These are phyloP conservation scores for Abscondita cerata DNA, from an alignment of 2,888 invertebrate genomes.

Conservation along the genomic window DNA sequence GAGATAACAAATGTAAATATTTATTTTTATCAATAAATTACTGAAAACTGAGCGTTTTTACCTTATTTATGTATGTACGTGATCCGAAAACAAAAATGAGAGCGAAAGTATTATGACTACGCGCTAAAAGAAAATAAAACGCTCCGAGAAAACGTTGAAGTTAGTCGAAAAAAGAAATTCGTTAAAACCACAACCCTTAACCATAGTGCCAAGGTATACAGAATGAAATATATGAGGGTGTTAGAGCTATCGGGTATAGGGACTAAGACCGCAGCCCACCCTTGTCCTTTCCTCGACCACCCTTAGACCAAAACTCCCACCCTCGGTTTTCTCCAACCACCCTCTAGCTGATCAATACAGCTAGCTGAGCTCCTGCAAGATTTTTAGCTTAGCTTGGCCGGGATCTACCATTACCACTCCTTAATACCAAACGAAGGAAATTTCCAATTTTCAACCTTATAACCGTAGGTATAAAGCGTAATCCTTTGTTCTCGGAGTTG, in stretches of 20 bases:
- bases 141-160: slow-evolving; percentile 5
- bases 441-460: slow-evolving; percentile 50
- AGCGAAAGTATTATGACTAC: neutral
- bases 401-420: slow-evolving; percentile 57
- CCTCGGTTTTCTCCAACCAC: slow-evolving; percentile 43
- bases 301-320: slow-evolving; percentile 54
- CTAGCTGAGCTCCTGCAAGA: slow-evolving; percentile 60
- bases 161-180: slow-evolving; percentile 25
- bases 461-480: slow-evolving; percentile 37
- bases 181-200: slow-evolving; percentile 23
- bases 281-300: slow-evolving; percentile 59
- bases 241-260: slow-evolving; percentile 54
- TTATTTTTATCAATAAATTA: neutral
- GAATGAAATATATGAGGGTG: slow-evolving; percentile 51
- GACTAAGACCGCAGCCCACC: slow-evolving; percentile 60
- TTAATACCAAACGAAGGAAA: slow-evolving; percentile 55
- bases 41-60: too few species aligned
- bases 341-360: slow-evolving; percentile 59
- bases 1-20: slow-evolving; percentile 2
- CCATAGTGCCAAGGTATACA: slow-evolving; percentile 40
- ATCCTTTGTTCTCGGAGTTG: slow-evolving; percentile 45
- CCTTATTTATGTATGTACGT: neutral
- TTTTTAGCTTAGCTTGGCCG: slow-evolving; percentile 61
- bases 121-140: slow-evolving; percentile 11
- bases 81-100: neutral